A percentile compares a stretch with the other conserved stretches of the same genome.
Conservation (phyloP, 2,888 invertebrate species). For the Phaedon cochleariae region DNA sequence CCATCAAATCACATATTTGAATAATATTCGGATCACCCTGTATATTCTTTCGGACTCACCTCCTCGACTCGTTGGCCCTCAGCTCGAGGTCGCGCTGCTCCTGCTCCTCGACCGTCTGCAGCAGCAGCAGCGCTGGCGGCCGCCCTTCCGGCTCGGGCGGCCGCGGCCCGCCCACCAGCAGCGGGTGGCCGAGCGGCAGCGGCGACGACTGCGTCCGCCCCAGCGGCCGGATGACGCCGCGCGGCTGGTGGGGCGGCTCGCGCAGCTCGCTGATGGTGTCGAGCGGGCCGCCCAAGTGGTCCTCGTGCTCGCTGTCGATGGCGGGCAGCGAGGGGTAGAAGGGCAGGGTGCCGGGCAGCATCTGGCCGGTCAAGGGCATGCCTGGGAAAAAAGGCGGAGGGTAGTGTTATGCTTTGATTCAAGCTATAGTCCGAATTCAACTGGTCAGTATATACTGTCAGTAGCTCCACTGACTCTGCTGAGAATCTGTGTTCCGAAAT, state of each 20-base stretch:
- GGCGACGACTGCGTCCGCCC: conserved; percentile 96
- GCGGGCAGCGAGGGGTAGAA: conserved; percentile 76
- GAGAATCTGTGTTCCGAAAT: too few species aligned
- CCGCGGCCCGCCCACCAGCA: conserved; percentile 73
- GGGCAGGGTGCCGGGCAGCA: conserved; percentile 73
- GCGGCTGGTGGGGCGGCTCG: conserved; percentile 36
- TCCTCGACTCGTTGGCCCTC: conserved; percentile 62
- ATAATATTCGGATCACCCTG: too few species aligned
- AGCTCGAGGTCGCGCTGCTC: conserved; percentile 61
- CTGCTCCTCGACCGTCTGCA: conserved; percentile 66
- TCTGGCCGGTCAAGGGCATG: conserved; percentile 71
- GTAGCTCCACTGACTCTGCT: too few species aligned
- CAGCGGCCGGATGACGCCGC: conserved; percentile 71
- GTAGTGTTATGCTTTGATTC: too few species aligned
- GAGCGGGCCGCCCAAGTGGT: conserved; percentile 51
- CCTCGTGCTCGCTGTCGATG: conserved; percentile 68
- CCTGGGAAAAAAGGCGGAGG: conserved; percentile 47
- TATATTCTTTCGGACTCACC: too few species aligned
- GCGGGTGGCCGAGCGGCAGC: conserved; percentile 87
- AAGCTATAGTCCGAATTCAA: too few species aligned
- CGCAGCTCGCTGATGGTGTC: conserved; percentile 62
- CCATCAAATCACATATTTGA: too few species aligned
- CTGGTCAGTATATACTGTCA: too few species aligned
- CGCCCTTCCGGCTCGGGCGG: conserved; percentile 82
- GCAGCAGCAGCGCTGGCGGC: conserved; percentile 66